Evolutionary conservation across 1,140 invertebrate species (phyloP).

Genomic region (Colletes gigas): DNA sequence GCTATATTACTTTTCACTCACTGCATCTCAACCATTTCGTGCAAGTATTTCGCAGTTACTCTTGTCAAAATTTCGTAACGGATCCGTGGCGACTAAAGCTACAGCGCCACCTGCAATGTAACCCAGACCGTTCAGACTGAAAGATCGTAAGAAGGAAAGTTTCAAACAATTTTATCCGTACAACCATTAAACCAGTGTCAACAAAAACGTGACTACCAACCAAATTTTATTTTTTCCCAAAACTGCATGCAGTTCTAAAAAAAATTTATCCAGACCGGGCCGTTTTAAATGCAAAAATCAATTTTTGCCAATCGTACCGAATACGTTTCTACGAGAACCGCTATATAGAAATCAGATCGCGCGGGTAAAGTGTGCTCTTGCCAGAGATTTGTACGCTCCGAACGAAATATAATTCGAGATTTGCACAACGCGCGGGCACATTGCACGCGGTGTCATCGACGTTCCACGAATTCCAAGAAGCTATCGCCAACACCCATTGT

Average conservation of each 20-base stretch:
- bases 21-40: background rate
- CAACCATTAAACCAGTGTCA: background rate
- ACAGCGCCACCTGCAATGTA: too few relatives aligned
- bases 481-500: background rate
- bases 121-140: background rate
- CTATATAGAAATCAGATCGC: background rate
- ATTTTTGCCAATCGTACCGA: background rate
- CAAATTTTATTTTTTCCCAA: background rate
- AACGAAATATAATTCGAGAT: slow-evolving; percentile 10
- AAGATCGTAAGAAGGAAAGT: background rate
- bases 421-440: slow-evolving; percentile 10
- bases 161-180: too few relatives aligned
- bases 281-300: background rate
- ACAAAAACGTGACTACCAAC: background rate
- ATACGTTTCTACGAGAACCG: background rate
- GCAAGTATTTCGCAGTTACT: slow-evolving; percentile 17
- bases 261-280: background rate
- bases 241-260: background rate
- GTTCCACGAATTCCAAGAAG: slow-evolving; percentile 7
- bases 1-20: slow-evolving; percentile 8
- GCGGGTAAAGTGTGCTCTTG: background rate
- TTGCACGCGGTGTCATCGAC: background rate
- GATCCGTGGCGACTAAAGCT: slow-evolving; percentile 1
- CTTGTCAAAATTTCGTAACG: slow-evolving; percentile 10
- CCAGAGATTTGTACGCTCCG: background rate